Base-by-base conservation (phyloP, 37 sponge, comb jelly and placozoan species). In the Mnemiopsis leidyi region DNA sequence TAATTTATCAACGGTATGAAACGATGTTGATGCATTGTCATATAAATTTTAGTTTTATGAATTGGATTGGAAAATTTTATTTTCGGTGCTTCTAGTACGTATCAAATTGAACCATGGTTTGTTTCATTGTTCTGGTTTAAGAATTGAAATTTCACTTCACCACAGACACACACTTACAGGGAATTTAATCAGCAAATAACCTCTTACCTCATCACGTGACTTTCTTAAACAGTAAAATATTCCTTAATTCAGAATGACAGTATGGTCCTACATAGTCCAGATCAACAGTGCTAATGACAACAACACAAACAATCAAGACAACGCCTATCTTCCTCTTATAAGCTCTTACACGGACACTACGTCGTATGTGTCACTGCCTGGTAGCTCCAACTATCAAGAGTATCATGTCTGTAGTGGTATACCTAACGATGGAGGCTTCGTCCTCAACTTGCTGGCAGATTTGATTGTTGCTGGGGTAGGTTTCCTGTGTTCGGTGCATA, bases 381-480 rank as follows among this genome's bases (percentile, higher is more conserved):
- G 13, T 48, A 13, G 61, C 9, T 5, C 61, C 5, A 48, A 13
- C 13, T 13, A 48, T 48, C 9, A 48, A 18, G 9, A 48, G 61
- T 48, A 5, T 48, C 13, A 48, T 48, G 13, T 48, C 5, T 48
- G 61, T 48, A 48, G 61, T 48, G 61, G 61, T 13, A 71, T 71
- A 7, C 75, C 75, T n/a, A 71, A 71, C 20, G 75, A 71, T 28
- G 75, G 75, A 28, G 75, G 75, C 3, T 2, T 71, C 21, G 26
- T 71, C n/a, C n/a, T 71, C 7, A 71, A 71, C 75, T 71, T 71
- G 30, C 75, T 71, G 3, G 75, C 75, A 23, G 75, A 71, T 71
- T 5, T 71, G 3, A 28, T 71, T 71, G 75, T 71, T 23, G 75
- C 75, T 71, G 75, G 30, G 75, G 75, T 71, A 18, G n/a, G 75